phyloP scores from a whole-genome alignment of 2,797 vertebrate species.

The Leuciscus waleckii region DNA sequence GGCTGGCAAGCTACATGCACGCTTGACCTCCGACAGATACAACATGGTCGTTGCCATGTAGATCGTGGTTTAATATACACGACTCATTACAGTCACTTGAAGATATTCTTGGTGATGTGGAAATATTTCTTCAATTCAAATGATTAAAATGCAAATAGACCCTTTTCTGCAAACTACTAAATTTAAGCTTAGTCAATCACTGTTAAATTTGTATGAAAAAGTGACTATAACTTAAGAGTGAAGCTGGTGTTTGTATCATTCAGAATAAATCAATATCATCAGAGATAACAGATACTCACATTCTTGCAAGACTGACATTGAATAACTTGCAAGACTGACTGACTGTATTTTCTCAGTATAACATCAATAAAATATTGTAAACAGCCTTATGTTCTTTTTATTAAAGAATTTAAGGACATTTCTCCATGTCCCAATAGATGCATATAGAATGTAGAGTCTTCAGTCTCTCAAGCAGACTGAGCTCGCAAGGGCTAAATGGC shows the following conservation, averaged over 20 bases:
- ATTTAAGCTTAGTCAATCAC: neutral
- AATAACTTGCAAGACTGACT: no score
- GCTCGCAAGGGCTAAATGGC: constrained; percentile 8
- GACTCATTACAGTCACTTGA: constrained; percentile 13
- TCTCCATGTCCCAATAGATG: neutral
- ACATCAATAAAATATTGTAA: neutral
- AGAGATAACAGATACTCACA: neutral
- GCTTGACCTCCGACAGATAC: constrained; percentile 62
- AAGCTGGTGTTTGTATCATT: neutral
- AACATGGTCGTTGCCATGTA: constrained; percentile 57
- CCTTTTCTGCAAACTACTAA: neutral
- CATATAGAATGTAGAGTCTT: neutral
- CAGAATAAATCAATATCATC: constrained; percentile 4
- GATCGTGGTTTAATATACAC: constrained; percentile 49
- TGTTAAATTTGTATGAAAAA: neutral
- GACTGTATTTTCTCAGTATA: neutral
- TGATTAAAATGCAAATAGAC: neutral
- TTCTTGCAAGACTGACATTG: neutral
- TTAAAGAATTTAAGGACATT: neutral
- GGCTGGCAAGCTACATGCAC: constrained; percentile 54
- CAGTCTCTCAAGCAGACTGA: neutral
- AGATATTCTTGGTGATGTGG: neutral
- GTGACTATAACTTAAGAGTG: neutral
- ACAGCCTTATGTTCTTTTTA: neutral
- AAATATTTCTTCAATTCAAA: neutral